A percentile compares a stretch with the other conserved stretches of the same genome.
These are phyloP conservation scores for Glossosoma conforme DNA, from an alignment of 1,140 invertebrate genomes.

Conservation along the genomic window DNA sequence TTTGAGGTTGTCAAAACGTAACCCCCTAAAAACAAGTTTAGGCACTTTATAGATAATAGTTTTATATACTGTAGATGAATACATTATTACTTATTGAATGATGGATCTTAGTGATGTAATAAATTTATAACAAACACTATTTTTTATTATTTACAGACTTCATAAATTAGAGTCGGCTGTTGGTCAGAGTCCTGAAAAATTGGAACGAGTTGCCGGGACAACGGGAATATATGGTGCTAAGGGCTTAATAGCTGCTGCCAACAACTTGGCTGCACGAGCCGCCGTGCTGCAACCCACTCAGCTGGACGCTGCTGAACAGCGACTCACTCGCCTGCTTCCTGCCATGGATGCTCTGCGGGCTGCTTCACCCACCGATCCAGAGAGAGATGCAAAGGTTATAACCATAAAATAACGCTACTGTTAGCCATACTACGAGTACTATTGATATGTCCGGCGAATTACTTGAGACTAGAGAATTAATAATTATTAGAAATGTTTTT, in stretches of 20 bases:
- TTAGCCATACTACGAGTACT: too few species aligned
- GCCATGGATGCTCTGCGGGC: conserved; percentile 74
- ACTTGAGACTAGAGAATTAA: too few species aligned
- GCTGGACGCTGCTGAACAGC: conserved; percentile 75
- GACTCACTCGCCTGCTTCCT: conserved; percentile 65
- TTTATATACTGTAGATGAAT: neutral
- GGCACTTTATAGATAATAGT: too few species aligned
- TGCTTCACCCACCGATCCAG: conserved; percentile 59
- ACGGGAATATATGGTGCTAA: conserved; percentile 32
- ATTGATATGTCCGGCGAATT: too few species aligned
- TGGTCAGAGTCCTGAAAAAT: conserved; percentile 58
- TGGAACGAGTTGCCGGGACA: conserved; percentile 48
- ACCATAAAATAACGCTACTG: too few species aligned
- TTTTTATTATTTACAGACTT: conserved; percentile 44
- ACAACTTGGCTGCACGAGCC: conserved; percentile 68
- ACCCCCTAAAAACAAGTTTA: too few species aligned
- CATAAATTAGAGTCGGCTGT: conserved; percentile 71
- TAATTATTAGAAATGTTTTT: too few species aligned
- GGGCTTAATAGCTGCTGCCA: conserved; percentile 53
- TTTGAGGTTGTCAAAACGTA: too few species aligned
- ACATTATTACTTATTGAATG: neutral
- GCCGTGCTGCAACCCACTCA: conserved; percentile 75
- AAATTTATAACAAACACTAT: neutral
- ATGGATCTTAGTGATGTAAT: too few species aligned
- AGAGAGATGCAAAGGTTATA: conserved; percentile 76